Conservation (phyloP, 2,113 vertebrate species). For the Cochlearius cochlearius region DNA sequence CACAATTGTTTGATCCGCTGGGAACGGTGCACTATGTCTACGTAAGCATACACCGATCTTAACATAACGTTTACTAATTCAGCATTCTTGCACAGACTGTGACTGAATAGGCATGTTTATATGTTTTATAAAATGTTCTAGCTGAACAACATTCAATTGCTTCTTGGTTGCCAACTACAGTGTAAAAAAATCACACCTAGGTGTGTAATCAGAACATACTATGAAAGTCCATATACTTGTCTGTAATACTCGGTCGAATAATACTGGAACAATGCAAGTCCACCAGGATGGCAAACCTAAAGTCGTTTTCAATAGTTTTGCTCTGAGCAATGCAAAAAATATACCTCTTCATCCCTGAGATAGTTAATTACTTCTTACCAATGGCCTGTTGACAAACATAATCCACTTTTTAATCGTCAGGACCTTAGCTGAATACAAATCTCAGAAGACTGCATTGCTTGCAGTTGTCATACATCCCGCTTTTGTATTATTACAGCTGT, state of each 20-base stretch:
- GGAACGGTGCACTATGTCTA: background rate
- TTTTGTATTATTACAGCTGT: background rate
- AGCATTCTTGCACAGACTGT: background rate
- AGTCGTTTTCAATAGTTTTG: background rate
- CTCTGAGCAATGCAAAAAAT: background rate
- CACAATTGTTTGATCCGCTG: background rate
- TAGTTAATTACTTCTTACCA: background rate
- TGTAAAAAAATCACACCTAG: background rate
- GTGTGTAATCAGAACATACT: background rate
- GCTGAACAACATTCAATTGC: background rate
- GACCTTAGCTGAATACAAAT: background rate
- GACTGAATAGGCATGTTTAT: background rate
- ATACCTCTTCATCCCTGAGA: fast-evolving
- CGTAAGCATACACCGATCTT: background rate
- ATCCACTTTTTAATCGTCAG: background rate
- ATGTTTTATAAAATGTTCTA: background rate
- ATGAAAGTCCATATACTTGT: background rate
- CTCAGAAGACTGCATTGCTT: background rate
- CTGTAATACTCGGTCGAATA: background rate
- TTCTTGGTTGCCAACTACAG: background rate
- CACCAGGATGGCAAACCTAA: background rate
- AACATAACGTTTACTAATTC: background rate
- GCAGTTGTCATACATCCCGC: background rate
- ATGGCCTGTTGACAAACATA: background rate
- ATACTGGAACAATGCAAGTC: background rate